phyloP scores from a whole-genome alignment of 2,888 invertebrate species.

The Polyommatus iphigenia region DNA sequence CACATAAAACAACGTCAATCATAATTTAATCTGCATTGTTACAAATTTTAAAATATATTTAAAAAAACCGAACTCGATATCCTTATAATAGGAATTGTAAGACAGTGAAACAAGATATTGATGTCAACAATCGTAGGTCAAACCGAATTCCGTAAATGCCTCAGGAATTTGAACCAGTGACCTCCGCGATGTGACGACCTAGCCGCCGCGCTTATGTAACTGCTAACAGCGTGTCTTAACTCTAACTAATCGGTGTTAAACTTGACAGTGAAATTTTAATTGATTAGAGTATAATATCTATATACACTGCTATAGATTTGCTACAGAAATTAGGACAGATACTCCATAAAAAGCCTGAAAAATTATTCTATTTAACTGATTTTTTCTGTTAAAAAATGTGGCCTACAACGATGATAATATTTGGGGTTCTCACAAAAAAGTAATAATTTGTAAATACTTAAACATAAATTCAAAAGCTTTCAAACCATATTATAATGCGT shows the following conservation, averaged over 20 bases:
- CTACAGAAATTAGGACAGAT: not conserved
- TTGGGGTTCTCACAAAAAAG: too few species aligned
- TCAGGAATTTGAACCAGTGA: conserved; percentile 18
- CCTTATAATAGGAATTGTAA: not conserved
- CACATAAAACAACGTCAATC: too few species aligned
- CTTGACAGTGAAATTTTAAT: conserved; percentile 13
- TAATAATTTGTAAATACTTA: too few species aligned
- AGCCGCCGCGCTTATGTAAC: not conserved
- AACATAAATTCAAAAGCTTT: too few species aligned
- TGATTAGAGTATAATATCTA: not conserved
- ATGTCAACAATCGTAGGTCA: conserved; percentile 22
- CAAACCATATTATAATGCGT: too few species aligned
- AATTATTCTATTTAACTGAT: too few species aligned
- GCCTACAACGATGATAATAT: too few species aligned
- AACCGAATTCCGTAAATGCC: not conserved
- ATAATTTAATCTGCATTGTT: not conserved
- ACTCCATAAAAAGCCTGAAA: too few species aligned
- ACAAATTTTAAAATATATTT: not conserved
- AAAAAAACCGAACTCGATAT: not conserved
- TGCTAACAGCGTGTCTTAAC: not conserved
- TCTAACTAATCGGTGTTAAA: not conserved
- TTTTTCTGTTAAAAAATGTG: too few species aligned
- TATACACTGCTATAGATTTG: not conserved
- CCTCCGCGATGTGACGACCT: not conserved
- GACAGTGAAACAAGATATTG: conserved; percentile 4